These are phyloP conservation scores for Lagopus muta DNA, from an alignment of 2,113 vertebrate species.

Conservation along the genomic window DNA sequence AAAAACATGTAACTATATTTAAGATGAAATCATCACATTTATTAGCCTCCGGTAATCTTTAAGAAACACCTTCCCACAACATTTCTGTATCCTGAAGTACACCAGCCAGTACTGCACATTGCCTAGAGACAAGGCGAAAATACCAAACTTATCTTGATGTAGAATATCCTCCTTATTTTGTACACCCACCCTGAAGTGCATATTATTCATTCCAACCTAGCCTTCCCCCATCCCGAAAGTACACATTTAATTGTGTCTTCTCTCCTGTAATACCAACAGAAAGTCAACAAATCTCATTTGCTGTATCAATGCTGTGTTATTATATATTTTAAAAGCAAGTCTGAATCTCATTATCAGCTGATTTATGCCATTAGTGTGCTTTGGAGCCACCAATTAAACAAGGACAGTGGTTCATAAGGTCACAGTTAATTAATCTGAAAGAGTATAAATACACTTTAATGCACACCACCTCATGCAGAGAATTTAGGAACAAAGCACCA, in stretches of 20 bases:
- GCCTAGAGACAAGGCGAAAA: conserved; percentile 66
- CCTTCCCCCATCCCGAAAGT: conserved; percentile 42
- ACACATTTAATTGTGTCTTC: conserved; percentile 63
- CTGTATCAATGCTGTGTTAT: conserved; percentile 79
- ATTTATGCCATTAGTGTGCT: conserved; percentile 88
- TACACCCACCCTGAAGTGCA: conserved; percentile 61
- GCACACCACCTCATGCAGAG: conserved; percentile 76
- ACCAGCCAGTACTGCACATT: conserved; percentile 53
- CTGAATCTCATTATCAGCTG: conserved; percentile 87
- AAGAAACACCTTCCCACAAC: conserved; percentile 67
- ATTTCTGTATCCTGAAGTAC: conserved; percentile 68
- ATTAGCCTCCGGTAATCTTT: conserved; percentile 67
- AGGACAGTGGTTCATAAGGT: conserved; percentile 88
- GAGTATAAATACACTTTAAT: conserved; percentile 78
- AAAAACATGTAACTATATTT: conserved; percentile 71
- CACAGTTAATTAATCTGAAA: conserved; percentile 86
- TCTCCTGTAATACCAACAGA: conserved; percentile 55
- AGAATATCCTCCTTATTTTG: conserved; percentile 67
- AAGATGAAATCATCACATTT: conserved; percentile 72
- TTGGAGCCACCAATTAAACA: conserved; percentile 88
- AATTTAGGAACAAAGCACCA: conserved; percentile 71
- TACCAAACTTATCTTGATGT: conserved; percentile 63
- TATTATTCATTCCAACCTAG: conserved; percentile 63
- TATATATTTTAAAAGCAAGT: conserved; percentile 86
- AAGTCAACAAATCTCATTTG: conserved; percentile 79